These are phyloP conservation scores for Erebia aethiops DNA, from an alignment of 2,888 invertebrate genomes.

Conservation along the genomic window DNA sequence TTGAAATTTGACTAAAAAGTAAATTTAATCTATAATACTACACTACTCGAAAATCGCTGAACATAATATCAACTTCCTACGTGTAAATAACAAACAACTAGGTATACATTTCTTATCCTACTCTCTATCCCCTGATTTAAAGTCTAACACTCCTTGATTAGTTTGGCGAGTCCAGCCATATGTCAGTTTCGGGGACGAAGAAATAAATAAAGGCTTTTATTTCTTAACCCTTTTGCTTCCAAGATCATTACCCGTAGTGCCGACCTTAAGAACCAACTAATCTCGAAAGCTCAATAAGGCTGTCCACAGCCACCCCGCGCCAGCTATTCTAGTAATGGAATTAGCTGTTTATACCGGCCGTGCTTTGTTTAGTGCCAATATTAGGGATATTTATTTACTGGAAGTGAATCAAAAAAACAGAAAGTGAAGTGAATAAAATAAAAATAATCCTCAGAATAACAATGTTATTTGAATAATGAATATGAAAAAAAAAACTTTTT, in stretches of 20 bases:
- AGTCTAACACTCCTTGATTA: conserved; percentile 6
- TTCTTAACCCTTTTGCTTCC: conserved; percentile 32
- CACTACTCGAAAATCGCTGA: too few relatives aligned
- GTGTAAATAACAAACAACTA: neutral
- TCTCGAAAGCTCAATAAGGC: conserved; percentile 43
- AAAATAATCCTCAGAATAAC: too few relatives aligned
- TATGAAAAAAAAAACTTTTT: too few relatives aligned
- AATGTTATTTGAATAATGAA: too few relatives aligned
- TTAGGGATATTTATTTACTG: conserved; percentile 33
- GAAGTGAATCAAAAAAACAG: conserved; percentile 23
- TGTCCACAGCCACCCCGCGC: conserved; percentile 51
- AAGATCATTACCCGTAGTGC: conserved; percentile 33
- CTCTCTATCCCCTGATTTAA: conserved; percentile 1
- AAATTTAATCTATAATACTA: too few relatives aligned
- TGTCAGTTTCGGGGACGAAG: neutral
- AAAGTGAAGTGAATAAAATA: conserved; percentile 27
- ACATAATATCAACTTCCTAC: too few relatives aligned
- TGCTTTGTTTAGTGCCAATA: conserved; percentile 42
- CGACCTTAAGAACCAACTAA: conserved; percentile 43
- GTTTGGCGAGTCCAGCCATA: conserved; percentile 6
- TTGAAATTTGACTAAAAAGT: too few relatives aligned
- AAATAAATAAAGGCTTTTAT: conserved; percentile 13
- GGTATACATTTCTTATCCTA: neutral
- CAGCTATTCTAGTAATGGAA: conserved; percentile 61
- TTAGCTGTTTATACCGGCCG: conserved; percentile 58